A percentile compares a stretch with the other conserved stretches of the same genome.
These are phyloP conservation scores for Eurystomus glaucurus DNA, from an alignment of 2,797 vertebrate genomes.

Conservation along the genomic window DNA sequence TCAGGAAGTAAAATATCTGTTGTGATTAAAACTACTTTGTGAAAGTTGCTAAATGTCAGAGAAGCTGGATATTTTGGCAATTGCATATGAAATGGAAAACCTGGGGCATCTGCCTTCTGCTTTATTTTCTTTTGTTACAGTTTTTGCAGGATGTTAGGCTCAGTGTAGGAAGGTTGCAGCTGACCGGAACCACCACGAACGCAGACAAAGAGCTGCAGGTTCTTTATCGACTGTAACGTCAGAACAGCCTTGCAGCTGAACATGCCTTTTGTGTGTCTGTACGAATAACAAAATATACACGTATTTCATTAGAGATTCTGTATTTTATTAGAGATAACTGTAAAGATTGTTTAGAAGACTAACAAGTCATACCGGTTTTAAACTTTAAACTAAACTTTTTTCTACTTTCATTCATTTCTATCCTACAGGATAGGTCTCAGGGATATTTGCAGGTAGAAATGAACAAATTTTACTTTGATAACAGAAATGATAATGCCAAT, in stretches of 20 bases:
- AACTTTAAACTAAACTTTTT: background rate
- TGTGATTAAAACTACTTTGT: background rate
- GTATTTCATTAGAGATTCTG: background rate
- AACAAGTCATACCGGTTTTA: background rate
- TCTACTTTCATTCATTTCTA: too few species aligned
- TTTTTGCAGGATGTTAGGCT: accelerated
- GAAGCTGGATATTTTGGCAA: background rate
- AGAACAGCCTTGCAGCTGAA: background rate
- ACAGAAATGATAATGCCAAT: background rate
- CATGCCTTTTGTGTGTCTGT: background rate
- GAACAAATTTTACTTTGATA: background rate
- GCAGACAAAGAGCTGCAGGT: background rate
- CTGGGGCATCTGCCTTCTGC: background rate
- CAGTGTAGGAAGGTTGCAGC: background rate
- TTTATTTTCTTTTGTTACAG: background rate
- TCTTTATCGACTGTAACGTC: accelerated
- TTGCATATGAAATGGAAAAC: accelerated
- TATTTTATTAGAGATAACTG: background rate
- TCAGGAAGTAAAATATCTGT: accelerated
- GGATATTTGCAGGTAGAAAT: background rate
- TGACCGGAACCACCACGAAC: accelerated
- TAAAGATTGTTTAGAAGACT: background rate
- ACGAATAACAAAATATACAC: background rate
- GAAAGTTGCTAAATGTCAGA: accelerated
- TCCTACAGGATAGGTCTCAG: background rate